phyloP scores from a whole-genome alignment of 2,888 invertebrate genomes.

The Eutolmus rufibarbis region DNA sequence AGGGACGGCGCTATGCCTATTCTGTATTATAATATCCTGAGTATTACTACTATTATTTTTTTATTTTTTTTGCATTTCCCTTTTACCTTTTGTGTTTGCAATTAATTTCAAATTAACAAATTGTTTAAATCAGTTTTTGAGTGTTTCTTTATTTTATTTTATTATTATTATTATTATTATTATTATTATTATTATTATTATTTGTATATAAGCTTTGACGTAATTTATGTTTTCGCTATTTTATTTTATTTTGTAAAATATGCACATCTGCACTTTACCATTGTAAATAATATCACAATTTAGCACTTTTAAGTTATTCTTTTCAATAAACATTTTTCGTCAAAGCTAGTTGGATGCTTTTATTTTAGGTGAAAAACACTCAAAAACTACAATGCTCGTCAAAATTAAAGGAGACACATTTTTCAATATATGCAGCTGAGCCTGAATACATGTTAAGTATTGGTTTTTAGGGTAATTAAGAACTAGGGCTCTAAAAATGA shows the following conservation, averaged over 20 bases:
- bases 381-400: neutral
- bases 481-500: too few species aligned
- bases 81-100: neutral
- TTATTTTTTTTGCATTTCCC: too few species aligned
- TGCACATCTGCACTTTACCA: neutral
- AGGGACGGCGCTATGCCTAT: slow-evolving; percentile 43
- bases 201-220: neutral
- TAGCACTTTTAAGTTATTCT: neutral
- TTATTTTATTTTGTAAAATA: neutral
- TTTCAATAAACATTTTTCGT: neutral
- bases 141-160: neutral
- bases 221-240: neutral
- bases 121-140: neutral
- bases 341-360: neutral
- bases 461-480: too few species aligned
- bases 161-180: too few species aligned
- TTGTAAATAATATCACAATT: neutral
- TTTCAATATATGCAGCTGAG: too few species aligned
- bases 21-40: slow-evolving; percentile 34
- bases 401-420: neutral
- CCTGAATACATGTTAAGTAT: too few species aligned
- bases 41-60: neutral
- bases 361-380: neutral
- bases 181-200: too few species aligned
- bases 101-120: neutral